Conservation (phyloP, 2,888 invertebrate genomes). For the Enchytraeus crypticus region DNA sequence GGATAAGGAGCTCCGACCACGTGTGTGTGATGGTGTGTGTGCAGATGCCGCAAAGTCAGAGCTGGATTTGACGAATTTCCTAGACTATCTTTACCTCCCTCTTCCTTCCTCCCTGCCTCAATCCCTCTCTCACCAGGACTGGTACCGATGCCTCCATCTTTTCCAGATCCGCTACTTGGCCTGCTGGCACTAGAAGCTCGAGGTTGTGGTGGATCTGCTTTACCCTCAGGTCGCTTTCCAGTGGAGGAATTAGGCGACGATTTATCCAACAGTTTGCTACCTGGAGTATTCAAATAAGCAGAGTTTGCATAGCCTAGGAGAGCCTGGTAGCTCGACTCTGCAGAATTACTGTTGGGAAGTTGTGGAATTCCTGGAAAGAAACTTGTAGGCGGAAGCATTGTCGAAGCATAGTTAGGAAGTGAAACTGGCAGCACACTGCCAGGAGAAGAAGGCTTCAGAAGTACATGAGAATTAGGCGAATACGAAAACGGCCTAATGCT, state of each 20-base stretch:
- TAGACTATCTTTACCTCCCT: neutral
- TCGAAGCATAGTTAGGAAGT: neutral
- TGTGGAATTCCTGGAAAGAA: too few relatives aligned
- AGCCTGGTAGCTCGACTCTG: neutral
- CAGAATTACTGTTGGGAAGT: too few relatives aligned
- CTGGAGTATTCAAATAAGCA: neutral
- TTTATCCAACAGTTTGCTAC: too few relatives aligned
- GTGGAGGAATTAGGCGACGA: too few relatives aligned
- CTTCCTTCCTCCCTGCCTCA: neutral
- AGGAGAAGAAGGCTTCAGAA: too few relatives aligned
- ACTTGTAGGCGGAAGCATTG: neutral
- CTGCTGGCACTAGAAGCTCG: neutral
- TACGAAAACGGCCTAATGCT: too few relatives aligned
- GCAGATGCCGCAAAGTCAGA: slow-evolving; percentile 86
- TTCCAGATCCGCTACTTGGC: neutral
- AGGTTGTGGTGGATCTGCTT: neutral
- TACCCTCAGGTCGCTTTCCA: neutral
- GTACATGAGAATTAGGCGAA: too few relatives aligned
- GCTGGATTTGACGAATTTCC: too few relatives aligned
- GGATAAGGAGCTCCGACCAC: slow-evolving; percentile 60
- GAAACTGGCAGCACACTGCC: too few relatives aligned
- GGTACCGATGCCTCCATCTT: too few relatives aligned
- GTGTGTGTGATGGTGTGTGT: slow-evolving; percentile 93
- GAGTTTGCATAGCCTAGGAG: neutral
- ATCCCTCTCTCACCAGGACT: too few relatives aligned